phyloP scores from a whole-genome alignment of 2,113 vertebrate species.

The Stegastes partitus region DNA sequence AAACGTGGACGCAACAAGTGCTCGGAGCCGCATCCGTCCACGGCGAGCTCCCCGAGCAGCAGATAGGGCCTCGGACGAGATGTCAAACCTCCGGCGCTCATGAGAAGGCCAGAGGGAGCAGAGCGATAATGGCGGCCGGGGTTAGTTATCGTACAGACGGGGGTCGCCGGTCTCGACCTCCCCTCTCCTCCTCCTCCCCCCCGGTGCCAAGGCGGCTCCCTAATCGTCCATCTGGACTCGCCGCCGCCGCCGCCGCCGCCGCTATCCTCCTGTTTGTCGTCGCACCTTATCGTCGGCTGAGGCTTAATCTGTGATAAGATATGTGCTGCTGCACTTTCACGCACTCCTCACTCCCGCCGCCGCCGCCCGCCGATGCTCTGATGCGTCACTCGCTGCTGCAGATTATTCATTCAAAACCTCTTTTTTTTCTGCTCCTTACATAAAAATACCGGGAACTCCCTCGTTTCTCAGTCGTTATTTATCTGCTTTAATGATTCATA shows the following conservation, averaged over 20 bases:
- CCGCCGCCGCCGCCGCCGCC: slow-evolving; percentile 3
- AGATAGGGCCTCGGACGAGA: slow-evolving; percentile 38
- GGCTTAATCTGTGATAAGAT: slow-evolving; percentile 79
- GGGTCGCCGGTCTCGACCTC: slow-evolving; percentile 32
- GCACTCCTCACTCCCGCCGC: slow-evolving; percentile 22
- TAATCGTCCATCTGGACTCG: slow-evolving; percentile 72
- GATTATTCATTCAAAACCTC: not conserved
- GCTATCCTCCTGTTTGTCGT: slow-evolving; percentile 57
- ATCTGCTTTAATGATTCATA: slow-evolving; percentile 19
- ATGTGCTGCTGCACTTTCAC: slow-evolving; percentile 15
- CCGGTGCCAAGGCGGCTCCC: slow-evolving; percentile 19
- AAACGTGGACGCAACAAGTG: slow-evolving; percentile 23
- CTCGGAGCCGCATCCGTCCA: not conserved
- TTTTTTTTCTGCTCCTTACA: not conserved
- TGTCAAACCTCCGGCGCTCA: slow-evolving; percentile 53
- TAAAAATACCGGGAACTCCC: slow-evolving; percentile 46
- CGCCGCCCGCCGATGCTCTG: slow-evolving; percentile 14
- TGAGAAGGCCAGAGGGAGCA: slow-evolving; percentile 61
- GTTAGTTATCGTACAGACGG: slow-evolving; percentile 62
- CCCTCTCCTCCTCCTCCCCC: not conserved
- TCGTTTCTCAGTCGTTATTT: slow-evolving; percentile 17
- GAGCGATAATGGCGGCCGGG: slow-evolving; percentile 59
- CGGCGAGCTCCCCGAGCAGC: not conserved
- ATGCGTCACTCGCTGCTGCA: slow-evolving; percentile 20
- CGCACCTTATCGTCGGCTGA: slow-evolving; percentile 67